Evolutionary conservation across 2,113 vertebrate species (phyloP).

Genomic region (Axis porcinus): DNA sequence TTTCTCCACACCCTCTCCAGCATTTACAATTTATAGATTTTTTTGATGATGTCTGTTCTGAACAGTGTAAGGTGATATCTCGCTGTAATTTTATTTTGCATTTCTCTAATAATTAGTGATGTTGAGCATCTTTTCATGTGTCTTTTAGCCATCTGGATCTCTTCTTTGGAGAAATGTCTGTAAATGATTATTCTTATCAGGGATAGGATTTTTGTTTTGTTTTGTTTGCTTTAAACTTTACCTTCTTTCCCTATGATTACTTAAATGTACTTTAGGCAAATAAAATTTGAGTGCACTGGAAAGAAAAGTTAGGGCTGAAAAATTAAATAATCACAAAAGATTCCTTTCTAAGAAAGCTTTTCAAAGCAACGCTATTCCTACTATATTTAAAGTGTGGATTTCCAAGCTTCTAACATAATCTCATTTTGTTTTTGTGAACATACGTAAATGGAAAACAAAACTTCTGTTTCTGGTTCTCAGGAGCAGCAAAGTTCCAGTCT

Average conservation of each 20-base stretch:
- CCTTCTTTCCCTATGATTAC: not conserved
- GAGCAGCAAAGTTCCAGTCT: not conserved
- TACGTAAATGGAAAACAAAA: not conserved
- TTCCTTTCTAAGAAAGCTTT: not conserved
- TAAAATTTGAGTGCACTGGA: not conserved
- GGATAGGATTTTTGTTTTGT: not conserved
- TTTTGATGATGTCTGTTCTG: not conserved
- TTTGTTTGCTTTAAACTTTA: not conserved
- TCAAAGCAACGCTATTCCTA: not conserved
- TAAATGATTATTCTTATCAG: not conserved
- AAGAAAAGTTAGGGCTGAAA: not conserved
- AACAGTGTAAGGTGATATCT: not conserved
- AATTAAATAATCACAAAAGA: not conserved
- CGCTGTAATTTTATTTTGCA: not conserved
- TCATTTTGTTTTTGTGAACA: not conserved
- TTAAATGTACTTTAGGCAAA: not conserved
- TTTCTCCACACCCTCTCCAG: not conserved
- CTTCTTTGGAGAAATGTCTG: not conserved
- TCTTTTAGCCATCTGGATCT: not conserved
- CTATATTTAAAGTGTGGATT: not conserved
- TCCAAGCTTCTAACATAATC: not conserved
- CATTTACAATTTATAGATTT: not conserved
- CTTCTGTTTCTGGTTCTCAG: not conserved
- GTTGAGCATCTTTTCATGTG: not conserved
- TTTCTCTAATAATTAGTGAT: not conserved